phyloP scores from a whole-genome alignment of 1,140 invertebrate species.

The Aphelenchoides avenae region DNA sequence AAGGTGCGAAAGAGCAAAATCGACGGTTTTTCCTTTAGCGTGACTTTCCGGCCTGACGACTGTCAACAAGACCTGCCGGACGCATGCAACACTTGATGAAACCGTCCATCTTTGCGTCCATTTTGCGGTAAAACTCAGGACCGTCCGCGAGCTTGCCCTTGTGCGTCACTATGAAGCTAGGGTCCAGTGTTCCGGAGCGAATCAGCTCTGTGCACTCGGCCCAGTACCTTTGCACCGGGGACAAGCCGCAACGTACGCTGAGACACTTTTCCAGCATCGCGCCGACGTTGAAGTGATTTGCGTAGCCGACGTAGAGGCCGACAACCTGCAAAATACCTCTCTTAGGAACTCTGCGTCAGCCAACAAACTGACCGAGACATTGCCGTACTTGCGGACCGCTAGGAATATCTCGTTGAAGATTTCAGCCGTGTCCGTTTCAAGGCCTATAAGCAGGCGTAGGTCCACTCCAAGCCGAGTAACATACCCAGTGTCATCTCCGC shows the following conservation, averaged over 20 bases:
- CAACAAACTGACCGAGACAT: too few species aligned
- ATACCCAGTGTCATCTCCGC: slow-evolving; percentile 17
- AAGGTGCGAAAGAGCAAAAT: too few species aligned
- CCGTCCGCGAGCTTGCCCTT: slow-evolving; percentile 3
- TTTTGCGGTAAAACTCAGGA: slow-evolving; percentile 10
- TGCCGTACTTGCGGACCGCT: slow-evolving; percentile 13
- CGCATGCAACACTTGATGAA: slow-evolving; percentile 9
- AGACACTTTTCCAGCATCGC: slow-evolving; percentile 12
- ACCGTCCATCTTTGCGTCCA: slow-evolving; percentile 9
- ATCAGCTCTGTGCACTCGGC: slow-evolving; percentile 5
- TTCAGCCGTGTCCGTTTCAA: slow-evolving; percentile 34
- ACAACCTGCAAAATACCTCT: too few species aligned
- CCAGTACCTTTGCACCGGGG: slow-evolving; percentile 13
- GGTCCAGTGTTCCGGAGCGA: slow-evolving; percentile 1
- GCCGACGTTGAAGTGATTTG: too few species aligned
- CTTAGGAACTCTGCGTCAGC: too few species aligned
- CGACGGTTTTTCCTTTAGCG: too few species aligned
- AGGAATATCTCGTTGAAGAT: slow-evolving; percentile 25
- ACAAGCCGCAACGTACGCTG: slow-evolving; percentile 5
- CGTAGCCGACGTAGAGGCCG: slow-evolving; percentile 15
- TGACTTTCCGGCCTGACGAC: too few species aligned
- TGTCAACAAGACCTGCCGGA: too few species aligned
- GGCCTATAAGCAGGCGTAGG: slow-evolving; percentile 4
- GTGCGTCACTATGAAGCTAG: slow-evolving; percentile 7
- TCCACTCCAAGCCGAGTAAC: neutral